phyloP scores from a whole-genome alignment of 2,113 vertebrate genomes.

The Phycodurus eques region DNA sequence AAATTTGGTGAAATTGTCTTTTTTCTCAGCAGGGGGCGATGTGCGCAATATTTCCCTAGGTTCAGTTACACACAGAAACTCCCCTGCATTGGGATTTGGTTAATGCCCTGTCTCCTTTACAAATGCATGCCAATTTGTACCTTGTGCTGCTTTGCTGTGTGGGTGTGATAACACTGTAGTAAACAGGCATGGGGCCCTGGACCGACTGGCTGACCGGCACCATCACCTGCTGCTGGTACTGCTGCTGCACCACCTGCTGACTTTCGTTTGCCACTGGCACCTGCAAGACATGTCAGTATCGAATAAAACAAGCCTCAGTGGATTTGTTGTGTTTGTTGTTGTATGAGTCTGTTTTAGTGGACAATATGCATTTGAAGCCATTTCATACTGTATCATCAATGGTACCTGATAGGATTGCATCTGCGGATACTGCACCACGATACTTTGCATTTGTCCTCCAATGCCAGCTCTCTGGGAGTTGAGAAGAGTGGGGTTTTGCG shows the following conservation, averaged over 20 bases:
- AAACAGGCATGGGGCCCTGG: conserved; percentile 90
- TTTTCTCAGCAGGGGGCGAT: background rate
- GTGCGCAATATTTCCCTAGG: background rate
- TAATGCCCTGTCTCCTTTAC: background rate
- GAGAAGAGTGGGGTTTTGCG: conserved; percentile 86
- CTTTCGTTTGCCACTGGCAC: conserved; percentile 90
- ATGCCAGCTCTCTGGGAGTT: conserved; percentile 83
- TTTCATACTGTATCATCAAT: background rate
- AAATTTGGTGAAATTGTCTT: background rate
- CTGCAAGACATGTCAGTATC: conserved; percentile 55
- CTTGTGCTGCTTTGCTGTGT: conserved; percentile 95
- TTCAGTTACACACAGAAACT: background rate
- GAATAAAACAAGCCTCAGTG: background rate
- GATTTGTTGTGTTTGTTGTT: background rate
- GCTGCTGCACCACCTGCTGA: conserved; percentile 91
- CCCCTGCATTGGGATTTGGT: background rate
- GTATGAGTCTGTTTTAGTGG: background rate
- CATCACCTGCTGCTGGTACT: conserved; percentile 94
- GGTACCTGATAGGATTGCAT: conserved; percentile 95
- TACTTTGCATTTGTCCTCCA: conserved; percentile 91
- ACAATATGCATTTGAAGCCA: background rate
- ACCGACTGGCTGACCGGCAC: conserved; percentile 93
- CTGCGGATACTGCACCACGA: conserved; percentile 96
- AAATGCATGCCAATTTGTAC: conserved; percentile 55
- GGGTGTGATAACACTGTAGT: conserved; percentile 93